Base-by-base conservation (phyloP, 2,888 invertebrate genomes). In the Pachydiplax longipennis region DNA sequence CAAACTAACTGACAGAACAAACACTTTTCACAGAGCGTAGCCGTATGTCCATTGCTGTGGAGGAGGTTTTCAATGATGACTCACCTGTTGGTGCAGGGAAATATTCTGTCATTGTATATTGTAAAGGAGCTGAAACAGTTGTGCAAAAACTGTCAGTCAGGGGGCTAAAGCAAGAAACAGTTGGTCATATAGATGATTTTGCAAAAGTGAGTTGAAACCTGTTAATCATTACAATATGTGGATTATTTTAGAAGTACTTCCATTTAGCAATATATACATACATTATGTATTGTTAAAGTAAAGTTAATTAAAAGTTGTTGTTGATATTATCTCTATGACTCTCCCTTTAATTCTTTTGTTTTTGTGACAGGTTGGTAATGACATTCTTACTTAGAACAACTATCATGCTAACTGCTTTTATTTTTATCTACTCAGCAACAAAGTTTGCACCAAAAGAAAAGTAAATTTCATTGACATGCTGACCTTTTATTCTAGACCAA, bases 41-140 rank as follows among this genome's bases (percentile, higher is more conserved):
- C 93, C 95, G 98, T 91, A 99, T 99, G 99, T 98, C 98, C 25
- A 97, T 98, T 90, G 96, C 99, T 91, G 95, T 99, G 0, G 95
- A 96, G 93, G 97, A 97, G 93, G 31, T 73, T 31, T 73, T 73
- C 31, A n/a, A 31, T 73, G 73, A 73, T 31, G 73, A 73, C 0
- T 31, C 13, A 73, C 8, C 31, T 31, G n/a, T 87, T 35, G 15
- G n/a, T 37, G 35, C 18, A 25, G 94, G 94, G 44, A 94, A 95
- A 92, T 96, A 95, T 48, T 95, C 95, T 94, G 95, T 96, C 91
- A 96, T 96, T 95, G 93, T 98, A 65, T 96, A 97, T 92, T 96
- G 97, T 92, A 98, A 98, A 94, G 98, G 98, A 1, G 98, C 98
- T 3, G 98, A 98, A 93, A 96, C 96, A 90, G 95, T 97, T 65